phyloP scores from a whole-genome alignment of 2,113 vertebrate genomes.

The Procavia capensis region DNA sequence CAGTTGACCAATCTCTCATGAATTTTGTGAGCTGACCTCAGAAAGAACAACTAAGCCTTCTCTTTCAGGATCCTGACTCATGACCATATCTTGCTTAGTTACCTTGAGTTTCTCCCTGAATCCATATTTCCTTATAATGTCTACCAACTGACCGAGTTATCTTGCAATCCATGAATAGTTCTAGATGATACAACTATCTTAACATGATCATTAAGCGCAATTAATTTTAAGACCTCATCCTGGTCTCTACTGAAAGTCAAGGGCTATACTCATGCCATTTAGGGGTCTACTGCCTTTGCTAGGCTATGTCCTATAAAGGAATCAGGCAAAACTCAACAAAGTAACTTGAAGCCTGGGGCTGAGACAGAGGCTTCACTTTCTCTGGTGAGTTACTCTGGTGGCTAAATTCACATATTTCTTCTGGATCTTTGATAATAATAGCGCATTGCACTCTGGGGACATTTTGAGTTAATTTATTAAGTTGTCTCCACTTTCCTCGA shows the following conservation, averaged over 20 bases:
- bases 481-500: conserved; percentile 29
- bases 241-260: conserved; percentile 28
- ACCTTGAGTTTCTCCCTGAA: neutral
- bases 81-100: neutral
- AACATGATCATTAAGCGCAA: conserved; percentile 48
- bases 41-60: neutral
- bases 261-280: neutral
- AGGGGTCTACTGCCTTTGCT: neutral
- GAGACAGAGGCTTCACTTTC: conserved; percentile 30
- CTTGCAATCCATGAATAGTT: conserved; percentile 10
- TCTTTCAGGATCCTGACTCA: neutral
- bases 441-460: conserved; percentile 3
- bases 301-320: neutral
- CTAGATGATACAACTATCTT: conserved; percentile 40
- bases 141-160: conserved; percentile 27
- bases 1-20: neutral
- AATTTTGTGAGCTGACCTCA: neutral
- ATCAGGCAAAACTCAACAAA: conserved; percentile 30
- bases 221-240: conserved; percentile 43
- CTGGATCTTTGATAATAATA: conserved; percentile 26
- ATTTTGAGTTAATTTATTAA: conserved; percentile 53
- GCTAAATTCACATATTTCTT: conserved; percentile 24
- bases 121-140: conserved; percentile 21
- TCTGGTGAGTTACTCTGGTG: conserved; percentile 40
- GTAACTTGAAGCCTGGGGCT: neutral